These are phyloP conservation scores for Bombylius discolor DNA, from an alignment of 2,888 invertebrate genomes.

Conservation along the genomic window DNA sequence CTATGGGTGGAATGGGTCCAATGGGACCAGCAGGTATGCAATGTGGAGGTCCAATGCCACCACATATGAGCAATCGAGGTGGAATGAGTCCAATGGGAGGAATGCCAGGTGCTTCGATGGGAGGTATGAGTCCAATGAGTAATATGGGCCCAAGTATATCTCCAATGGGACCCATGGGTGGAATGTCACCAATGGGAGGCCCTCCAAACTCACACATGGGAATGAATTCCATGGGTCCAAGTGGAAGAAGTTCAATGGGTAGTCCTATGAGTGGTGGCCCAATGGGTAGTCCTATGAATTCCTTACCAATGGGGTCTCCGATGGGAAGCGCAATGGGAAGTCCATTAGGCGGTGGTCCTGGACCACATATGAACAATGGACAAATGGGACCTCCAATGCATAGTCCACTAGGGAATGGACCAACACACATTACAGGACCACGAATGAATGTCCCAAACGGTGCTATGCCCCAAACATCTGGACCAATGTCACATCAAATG, in stretches of 20 bases:
- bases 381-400: constrained; percentile 68
- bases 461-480: constrained; percentile 41
- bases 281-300: constrained; percentile 52
- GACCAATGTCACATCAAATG: constrained; percentile 41
- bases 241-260: constrained; percentile 46
- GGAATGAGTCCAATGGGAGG: constrained; percentile 33
- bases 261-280: constrained; percentile 53
- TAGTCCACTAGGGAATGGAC: constrained; percentile 53
- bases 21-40: constrained; percentile 32
- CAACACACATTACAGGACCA: constrained; percentile 37
- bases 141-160: constrained; percentile 41
- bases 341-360: constrained; percentile 41
- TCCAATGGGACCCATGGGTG: constrained; percentile 53
- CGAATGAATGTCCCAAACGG: constrained; percentile 42
- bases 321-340: constrained; percentile 62
- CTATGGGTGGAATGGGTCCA: constrained; percentile 46
- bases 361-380: constrained; percentile 50
- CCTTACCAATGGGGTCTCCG: constrained; percentile 55
- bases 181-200: constrained; percentile 57
- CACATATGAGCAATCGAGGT: constrained; percentile 31
- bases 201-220: constrained; percentile 47
- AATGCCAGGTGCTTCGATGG: constrained; percentile 43
- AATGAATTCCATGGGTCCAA: constrained; percentile 47
- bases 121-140: constrained; percentile 45
- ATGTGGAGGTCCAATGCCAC: constrained; percentile 13